Base-by-base conservation (phyloP, 2,113 vertebrate genomes). In the Neotragus pygmaeus region DNA sequence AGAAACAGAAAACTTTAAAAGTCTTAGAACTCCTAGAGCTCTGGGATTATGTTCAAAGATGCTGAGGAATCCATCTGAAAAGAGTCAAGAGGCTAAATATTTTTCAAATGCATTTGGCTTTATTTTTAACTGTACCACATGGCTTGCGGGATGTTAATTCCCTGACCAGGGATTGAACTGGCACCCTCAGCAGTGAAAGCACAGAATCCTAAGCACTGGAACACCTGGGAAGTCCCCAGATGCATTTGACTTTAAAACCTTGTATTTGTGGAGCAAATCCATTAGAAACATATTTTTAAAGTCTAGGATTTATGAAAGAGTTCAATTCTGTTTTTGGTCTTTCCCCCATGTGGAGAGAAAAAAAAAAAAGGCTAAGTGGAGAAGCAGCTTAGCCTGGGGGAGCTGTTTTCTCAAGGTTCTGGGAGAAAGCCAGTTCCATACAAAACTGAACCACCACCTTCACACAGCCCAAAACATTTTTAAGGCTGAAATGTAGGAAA, bases 401-500 rank as follows among this genome's bases (percentile, higher is more conserved):
- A 75, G 53, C 75, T 83, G 33, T 94, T 60, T 91, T 58, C 87
- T 89, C 49, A 66, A 39, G 75, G 25, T 88, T 62, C 47, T 60
- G 19, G 49, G 8, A 36, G 73, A 96, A 58, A 90, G 25, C 27
- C 27, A 75, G 30, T 77, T 95, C 43, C 95, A 19, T 77, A 55
- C 33, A 51, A 84, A 88, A 30, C 87, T 80, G 30, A 84, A 66
- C 25, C 77, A 92, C 66, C 75, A 80, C 36, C 33, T 55, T 75
- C 85, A 60, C 66, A 81, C 7, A 84, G 51, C n/a, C 21, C 58
- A 64, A 94, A 80, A 81, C 33, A 75, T 70, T 64, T 78, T 90
- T 75, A 93, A 91, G 28, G 30, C 88, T 93, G 23, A 77, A 88
- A 90, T 81, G 88, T 70, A 81, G 93, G 58, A 81, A 97, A 64